Conservation (phyloP, 64 coral and sea anemone genomes). For the Pachyseris speciosa region DNA sequence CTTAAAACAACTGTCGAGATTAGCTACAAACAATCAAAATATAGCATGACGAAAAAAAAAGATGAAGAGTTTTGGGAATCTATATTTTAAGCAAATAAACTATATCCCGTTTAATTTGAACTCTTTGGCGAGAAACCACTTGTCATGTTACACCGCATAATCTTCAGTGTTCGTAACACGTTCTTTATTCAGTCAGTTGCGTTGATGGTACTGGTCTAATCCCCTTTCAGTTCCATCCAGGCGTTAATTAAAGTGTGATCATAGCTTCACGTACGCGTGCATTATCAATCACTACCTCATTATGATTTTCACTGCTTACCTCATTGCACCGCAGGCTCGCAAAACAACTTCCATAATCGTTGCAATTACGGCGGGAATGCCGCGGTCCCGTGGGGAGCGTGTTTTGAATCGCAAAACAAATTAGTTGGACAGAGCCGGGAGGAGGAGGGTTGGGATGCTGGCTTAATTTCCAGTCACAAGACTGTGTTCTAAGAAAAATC, state of each 20-base stretch:
- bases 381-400: background rate
- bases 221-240: background rate
- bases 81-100: no score
- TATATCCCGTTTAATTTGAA: no score
- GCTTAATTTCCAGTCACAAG: no score
- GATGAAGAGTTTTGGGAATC: no score
- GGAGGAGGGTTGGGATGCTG: background rate
- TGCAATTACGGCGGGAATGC: background rate
- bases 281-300: background rate
- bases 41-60: no score
- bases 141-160: background rate
- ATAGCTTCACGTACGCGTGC: conserved; percentile 23
- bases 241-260: conserved; percentile 1
- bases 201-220: background rate
- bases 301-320: background rate
- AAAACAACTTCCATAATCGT: background rate
- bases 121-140: no score
- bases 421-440: background rate
- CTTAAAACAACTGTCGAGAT: no score
- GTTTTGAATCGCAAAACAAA: background rate
- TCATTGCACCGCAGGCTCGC: background rate
- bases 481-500: no score
- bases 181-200: background rate
- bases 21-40: no score
- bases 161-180: background rate